phyloP scores from a whole-genome alignment of 2,113 vertebrate species.

The Xenopus tropicalis region UCB_Xtro_10.0 CM004444.2:25793001-25793500 shows the following conservation, averaged over 20 bases:
- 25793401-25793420: no score
- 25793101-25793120: conserved; percentile 80
- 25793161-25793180: neutral
- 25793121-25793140: conserved; percentile 78
- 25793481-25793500: no score
- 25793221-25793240: conserved; percentile 97
- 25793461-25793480: no score
- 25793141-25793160: neutral
- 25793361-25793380: no score
- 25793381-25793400: no score
- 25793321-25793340: no score
- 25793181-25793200: neutral
- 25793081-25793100: conserved; percentile 88
- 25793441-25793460: no score
- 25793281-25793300: conserved; percentile 89
- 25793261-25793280: conserved; percentile 95
- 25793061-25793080: conserved; percentile 95
- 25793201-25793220: conserved; percentile 68
- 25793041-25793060: conserved; percentile 94
- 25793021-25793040: conserved; percentile 95
- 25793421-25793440: no score
- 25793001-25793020: conserved; percentile 76
- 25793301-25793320: no score
- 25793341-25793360: no score
- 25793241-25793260: conserved; percentile 94